Conservation (phyloP, 2,797 vertebrate species). For the Rhynchotus rufescens region DNA sequence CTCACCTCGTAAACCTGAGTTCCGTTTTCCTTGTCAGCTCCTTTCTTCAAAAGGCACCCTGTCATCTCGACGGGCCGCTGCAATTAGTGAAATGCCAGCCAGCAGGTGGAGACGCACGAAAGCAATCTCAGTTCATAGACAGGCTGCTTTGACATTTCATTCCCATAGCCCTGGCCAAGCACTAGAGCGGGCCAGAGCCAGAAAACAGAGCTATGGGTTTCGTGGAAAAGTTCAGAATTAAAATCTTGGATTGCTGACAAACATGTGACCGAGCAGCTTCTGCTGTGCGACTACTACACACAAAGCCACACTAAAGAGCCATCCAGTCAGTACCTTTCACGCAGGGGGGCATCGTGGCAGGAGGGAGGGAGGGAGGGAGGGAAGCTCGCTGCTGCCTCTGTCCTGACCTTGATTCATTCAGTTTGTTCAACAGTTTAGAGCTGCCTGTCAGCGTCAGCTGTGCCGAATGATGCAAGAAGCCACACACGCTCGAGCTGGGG, state of each 20-base stretch:
- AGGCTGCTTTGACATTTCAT: constrained; percentile 21
- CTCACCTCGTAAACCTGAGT: fast-evolving
- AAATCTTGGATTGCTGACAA: constrained; percentile 8
- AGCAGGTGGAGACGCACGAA: constrained; percentile 79
- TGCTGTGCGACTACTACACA: not conserved
- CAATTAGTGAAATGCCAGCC: constrained; percentile 63
- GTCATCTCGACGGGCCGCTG: not conserved
- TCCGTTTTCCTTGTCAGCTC: not conserved
- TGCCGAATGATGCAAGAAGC: constrained; percentile 19
- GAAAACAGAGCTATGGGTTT: not conserved
- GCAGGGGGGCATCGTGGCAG: not conserved
- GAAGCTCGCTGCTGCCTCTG: not conserved
- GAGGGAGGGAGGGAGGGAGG: not conserved
- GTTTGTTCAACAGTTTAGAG: constrained; percentile 20
- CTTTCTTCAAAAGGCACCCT: not conserved
- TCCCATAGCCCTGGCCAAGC: constrained; percentile 54
- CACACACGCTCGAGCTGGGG: not conserved
- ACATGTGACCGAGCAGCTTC: not conserved
- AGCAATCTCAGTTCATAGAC: constrained; percentile 51
- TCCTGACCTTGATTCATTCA: constrained; percentile 42
- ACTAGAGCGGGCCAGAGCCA: not conserved
- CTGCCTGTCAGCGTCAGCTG: constrained; percentile 50
- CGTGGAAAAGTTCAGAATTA: not conserved
- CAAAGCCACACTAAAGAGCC: not conserved
- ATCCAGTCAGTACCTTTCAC: not conserved